Evolutionary conservation across 2,888 invertebrate species (phyloP), one percentile per base, ranked within the genome.

Genomic region (Dendrolimus pini): DNA sequence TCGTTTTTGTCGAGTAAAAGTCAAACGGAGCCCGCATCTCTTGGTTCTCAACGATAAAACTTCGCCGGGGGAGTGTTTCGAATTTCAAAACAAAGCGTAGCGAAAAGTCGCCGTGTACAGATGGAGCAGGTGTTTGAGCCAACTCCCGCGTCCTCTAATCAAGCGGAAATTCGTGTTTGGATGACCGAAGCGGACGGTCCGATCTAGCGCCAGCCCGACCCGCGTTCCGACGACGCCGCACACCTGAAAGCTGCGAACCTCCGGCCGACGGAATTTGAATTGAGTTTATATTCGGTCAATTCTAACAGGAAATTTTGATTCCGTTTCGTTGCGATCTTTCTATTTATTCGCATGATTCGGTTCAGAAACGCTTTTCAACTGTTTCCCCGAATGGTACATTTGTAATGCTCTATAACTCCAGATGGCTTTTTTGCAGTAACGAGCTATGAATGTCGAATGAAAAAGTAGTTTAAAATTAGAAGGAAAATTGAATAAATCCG

Each of bases 121-220:
- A 77, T 77, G 80, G 81, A 78, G 77, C 85, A 88, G 87, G 85
- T 88, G 88, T 81, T 76, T 77, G 77, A 68, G 65, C 74, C 71
- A 74, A 78, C 81, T 82, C 77, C 78, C 78, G 74, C 78, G 78
- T 74, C 72, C 80, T 85, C 84, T 88, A 89, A 89, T 89, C 89
- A 88, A 85, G 83, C 82, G 86, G 85, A 89, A 89, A 86, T 82
- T 74, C 85, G 84, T 82, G 82, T 83, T 85, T 74, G 76, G 77
- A 73, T 79, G 80, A 70, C 71, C 78, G 77, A 72, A 64, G 71
- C 69, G 70, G 65, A 67, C 61, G 61, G 61, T 63, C 60, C 67
- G 67, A 72, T 71, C 72, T 74, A 72, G 72, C 70, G 68, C 68
- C 69, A 62, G 52, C 53, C 56, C 41, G 58, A 58, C 56, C 58